Percentiles rank a stretch among this genome's conserved stretches.
Conservation (phyloP, 2,888 invertebrate genomes). For the Serrognathus titanus region DNA sequence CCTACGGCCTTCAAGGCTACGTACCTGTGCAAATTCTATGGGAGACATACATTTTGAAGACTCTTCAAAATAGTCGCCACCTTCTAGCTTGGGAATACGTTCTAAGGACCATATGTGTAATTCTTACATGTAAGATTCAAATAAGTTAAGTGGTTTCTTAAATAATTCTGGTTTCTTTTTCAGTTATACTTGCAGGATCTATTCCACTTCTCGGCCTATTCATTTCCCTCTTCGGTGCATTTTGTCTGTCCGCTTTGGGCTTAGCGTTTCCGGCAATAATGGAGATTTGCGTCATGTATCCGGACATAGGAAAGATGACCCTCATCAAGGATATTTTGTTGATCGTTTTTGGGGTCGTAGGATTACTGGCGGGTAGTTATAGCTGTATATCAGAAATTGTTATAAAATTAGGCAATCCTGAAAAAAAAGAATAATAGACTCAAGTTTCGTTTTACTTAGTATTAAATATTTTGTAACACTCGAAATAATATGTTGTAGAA, state of each 20-base stretch:
- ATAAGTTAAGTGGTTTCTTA: too few relatives aligned
- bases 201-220: conserved; percentile 70
- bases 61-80: conserved; percentile 37
- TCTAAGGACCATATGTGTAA: conserved; percentile 43
- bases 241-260: conserved; percentile 69
- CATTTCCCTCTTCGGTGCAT: conserved; percentile 73
- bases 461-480: neutral
- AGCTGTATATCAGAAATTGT: conserved; percentile 55
- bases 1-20: conserved; percentile 85
- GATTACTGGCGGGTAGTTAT: conserved; percentile 58
- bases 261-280: conserved; percentile 73
- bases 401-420: conserved; percentile 17
- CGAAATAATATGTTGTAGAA: neutral
- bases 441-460: neutral
- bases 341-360: conserved; percentile 53
- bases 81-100: conserved; percentile 41
- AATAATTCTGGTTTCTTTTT: conserved; percentile 30
- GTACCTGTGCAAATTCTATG: conserved; percentile 82
- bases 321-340: conserved; percentile 52
- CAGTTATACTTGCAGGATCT: conserved; percentile 70
- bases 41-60: conserved; percentile 49
- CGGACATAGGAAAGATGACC: conserved; percentile 53
- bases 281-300: conserved; percentile 70
- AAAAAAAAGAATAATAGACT: neutral
- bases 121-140: conserved; percentile 50